Evolutionary conservation across 2,797 vertebrate genomes (phyloP), one percentile per base, ranked within the genome.

Genomic region (Clangula hyemalis): DNA sequence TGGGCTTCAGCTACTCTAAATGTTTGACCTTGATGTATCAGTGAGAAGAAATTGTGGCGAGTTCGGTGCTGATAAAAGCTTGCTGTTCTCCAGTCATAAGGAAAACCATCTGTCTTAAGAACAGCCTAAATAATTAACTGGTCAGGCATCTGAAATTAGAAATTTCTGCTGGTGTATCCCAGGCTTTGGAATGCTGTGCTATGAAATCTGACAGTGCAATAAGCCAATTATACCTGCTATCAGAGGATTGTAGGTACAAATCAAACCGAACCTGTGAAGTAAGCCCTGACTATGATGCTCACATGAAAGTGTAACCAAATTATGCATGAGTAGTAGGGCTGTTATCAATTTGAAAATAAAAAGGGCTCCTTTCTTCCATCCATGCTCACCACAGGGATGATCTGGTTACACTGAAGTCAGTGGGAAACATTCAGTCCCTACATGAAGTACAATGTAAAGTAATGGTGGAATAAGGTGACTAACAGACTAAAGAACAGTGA

Each of bases 11-110:
- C 56, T 51, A 69, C 82, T 83, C 61, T 68, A 75, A 77, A 73
- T 83, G 54, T 89, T 83, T 95, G 92, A 89, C 90, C 77, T 95
- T 91, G 62, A 53, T 66, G 53, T 84, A 57, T 78, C 80, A 73
- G n/a, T 82, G 94, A 85, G 87, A 72, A 91, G 78, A 94, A 91
- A 96, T 72, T 66, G 38, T 86, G 73, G 70, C 90, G 94, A 78
- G 25, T 17, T 43, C 91, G 32, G 53, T 87, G 66, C 84, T 89
- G 66, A 87, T 81, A 94, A 90, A 94, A 93, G 19, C 43, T 81
- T 84, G 78, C 86, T 92, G 45, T 94, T 94, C 56, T 93, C 34
- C 19, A 58, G 49, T 68, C 39, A 1, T 62, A 65, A 82, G 85
- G 47, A 43, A 91, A 92, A 76, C 32, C 39, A 83, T 77, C 78